Base-by-base conservation (phyloP, 2,113 vertebrate species). In the Ptilorrhoa leucosticta region DNA sequence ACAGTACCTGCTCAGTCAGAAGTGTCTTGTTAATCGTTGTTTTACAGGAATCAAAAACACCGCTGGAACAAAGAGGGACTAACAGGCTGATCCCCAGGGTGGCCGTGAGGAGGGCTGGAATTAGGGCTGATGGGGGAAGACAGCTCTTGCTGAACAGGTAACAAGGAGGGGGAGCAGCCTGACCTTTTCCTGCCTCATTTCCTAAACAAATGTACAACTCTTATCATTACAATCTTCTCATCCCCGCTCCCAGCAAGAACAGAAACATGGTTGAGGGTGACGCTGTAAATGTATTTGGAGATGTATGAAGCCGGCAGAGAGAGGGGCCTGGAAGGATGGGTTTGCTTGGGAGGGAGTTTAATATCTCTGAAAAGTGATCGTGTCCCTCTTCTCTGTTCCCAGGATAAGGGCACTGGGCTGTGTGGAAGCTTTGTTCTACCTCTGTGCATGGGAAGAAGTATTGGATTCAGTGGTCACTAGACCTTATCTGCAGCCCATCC, bases 1-100 rank as follows among this genome's bases (percentile, higher is more conserved):
- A 83, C 87, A 28, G 47, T 68, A 79, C 90, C 58, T 88, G 81
- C 89, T 94, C 88, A 61, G 45, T 86, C 93, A 85, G 47, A n/a
- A 51, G 15, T 58, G 83, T 86, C 88, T 92, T 95, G 76, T 85
- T 96, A 87, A 88, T 96, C 66, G 33, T 61, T 94, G 72, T 60
- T 85, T 94, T 51, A 73, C 48, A 87, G 77, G 79, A 78, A 68
- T 81, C 83, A 68, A 47, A 60, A 72, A 66, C 82, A 35, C 28
- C 2, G 19, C 8, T n/a, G 95, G 66, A 63, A 89, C 39, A 45
- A 61, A 82, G 87, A 90, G 30, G 60, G 69, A 37, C 71, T 65
- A 21, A 18, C 68, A 17, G n/a, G 75, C 61, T 39, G 5, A 6
- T 47, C 82, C 66, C 53, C 48, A 33, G 70, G 47, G 21, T 22